phyloP scores from a whole-genome alignment of 2,113 vertebrate genomes.

The Hydrolagus affinis region DNA sequence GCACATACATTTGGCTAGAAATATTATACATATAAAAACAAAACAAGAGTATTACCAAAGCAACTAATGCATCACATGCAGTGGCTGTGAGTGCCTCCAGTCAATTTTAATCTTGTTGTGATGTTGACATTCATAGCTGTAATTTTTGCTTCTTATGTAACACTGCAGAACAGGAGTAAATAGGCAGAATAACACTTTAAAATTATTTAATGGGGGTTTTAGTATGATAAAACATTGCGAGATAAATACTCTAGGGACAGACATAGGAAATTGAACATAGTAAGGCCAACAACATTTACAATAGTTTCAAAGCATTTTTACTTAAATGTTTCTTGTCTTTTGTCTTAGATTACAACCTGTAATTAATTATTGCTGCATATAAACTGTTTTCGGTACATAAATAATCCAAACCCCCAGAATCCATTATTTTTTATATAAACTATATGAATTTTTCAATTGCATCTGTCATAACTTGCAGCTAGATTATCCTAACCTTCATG shows the following conservation, averaged over 20 bases:
- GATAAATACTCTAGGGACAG: not conserved
- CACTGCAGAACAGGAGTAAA: not conserved
- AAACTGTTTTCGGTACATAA: not conserved
- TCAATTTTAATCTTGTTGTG: too few species aligned
- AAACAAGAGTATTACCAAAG: too few species aligned
- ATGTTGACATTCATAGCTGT: too few species aligned
- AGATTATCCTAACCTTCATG: too few species aligned
- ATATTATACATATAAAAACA: too few species aligned
- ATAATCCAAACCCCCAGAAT: not conserved
- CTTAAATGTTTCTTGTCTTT: not conserved
- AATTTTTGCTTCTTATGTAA: too few species aligned
- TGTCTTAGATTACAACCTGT: not conserved
- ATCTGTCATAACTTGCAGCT: too few species aligned
- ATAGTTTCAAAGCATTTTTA: slow-evolving; percentile 11
- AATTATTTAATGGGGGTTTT: not conserved
- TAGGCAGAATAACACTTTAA: not conserved
- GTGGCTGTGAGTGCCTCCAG: too few species aligned
- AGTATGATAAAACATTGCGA: not conserved
- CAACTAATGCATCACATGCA: too few species aligned
- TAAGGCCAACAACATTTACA: not conserved
- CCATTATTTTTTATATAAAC: not conserved
- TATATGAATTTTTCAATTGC: not conserved
- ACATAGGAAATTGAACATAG: not conserved
- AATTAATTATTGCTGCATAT: not conserved
- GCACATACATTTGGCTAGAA: too few species aligned